phyloP scores from a whole-genome alignment of 1,140 invertebrate genomes.

The Lepidostoma basale region DNA sequence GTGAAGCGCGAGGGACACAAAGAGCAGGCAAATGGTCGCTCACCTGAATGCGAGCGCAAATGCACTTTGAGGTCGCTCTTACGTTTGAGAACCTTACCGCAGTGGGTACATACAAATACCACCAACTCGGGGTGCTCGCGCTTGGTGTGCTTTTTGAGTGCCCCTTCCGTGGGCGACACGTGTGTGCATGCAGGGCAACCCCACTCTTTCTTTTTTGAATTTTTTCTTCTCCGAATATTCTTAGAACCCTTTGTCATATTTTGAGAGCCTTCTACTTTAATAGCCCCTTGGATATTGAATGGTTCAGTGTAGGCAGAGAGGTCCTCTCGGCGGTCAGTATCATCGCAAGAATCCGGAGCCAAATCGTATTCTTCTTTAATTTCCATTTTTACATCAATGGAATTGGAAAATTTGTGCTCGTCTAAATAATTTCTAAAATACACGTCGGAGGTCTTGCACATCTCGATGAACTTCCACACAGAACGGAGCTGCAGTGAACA shows the following conservation, averaged over 20 bases:
- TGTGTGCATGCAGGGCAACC: slow-evolving; percentile 62
- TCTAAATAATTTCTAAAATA: slow-evolving; percentile 3
- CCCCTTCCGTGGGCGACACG: slow-evolving; percentile 50
- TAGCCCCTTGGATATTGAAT: too few species aligned
- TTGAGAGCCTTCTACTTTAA: too few species aligned
- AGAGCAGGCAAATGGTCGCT: slow-evolving; percentile 9
- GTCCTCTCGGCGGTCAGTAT: too few species aligned
- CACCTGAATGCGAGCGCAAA: slow-evolving; percentile 11
- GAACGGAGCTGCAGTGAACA: slow-evolving; percentile 11
- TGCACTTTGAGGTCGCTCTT: slow-evolving; percentile 52
- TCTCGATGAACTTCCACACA: slow-evolving; percentile 26
- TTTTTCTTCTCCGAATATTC: slow-evolving; percentile 1
- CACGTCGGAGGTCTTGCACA: slow-evolving; percentile 2
- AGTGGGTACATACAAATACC: slow-evolving; percentile 54
- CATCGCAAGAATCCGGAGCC: background rate
- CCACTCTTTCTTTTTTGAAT: slow-evolving; percentile 48
- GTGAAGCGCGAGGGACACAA: slow-evolving; percentile 12
- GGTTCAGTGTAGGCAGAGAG: too few species aligned
- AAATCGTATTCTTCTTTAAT: slow-evolving; percentile 31
- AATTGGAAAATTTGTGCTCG: background rate
- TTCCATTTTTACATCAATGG: slow-evolving; percentile 14
- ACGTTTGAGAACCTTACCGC: slow-evolving; percentile 54
- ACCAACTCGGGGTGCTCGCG: slow-evolving; percentile 48
- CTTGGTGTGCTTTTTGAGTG: slow-evolving; percentile 51
- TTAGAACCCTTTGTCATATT: too few species aligned